These are phyloP conservation scores for Masticophis lateralis DNA, from an alignment of 2,797 vertebrate species.

Conservation along the genomic window DNA sequence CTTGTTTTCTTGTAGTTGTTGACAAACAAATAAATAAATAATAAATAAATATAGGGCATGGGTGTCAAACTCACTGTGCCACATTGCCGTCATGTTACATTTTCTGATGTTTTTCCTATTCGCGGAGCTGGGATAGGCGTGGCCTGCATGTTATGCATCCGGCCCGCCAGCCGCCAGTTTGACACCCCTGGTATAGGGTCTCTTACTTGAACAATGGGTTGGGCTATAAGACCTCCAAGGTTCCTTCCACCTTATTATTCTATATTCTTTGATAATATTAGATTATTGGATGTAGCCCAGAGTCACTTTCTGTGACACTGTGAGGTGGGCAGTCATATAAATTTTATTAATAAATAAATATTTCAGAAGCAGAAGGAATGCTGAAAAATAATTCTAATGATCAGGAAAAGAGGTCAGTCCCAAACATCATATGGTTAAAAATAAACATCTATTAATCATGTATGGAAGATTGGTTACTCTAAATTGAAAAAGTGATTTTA, in stretches of 20 bases:
- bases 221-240: not conserved
- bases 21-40: too few species aligned
- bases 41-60: too few species aligned
- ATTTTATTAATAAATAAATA: not conserved
- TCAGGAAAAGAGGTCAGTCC: not conserved
- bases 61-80: too few species aligned
- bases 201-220: not conserved
- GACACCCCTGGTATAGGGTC: not conserved
- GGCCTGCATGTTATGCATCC: too few species aligned
- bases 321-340: not conserved
- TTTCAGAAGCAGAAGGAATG: not conserved
- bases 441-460: not conserved
- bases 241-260: not conserved
- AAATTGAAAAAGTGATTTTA: not conserved
- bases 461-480: not conserved
- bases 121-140: too few species aligned
- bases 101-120: too few species aligned
- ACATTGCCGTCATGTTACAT: too few species aligned
- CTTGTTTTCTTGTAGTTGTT: too few species aligned
- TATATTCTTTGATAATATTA: not conserved
- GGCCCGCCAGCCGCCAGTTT: too few species aligned
- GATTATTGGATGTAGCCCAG: not conserved
- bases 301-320: not conserved
- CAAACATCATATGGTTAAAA: not conserved
- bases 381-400: not conserved